Base-by-base conservation (phyloP, 1,140 invertebrate species). In the Drosophila takahashii region DNA sequence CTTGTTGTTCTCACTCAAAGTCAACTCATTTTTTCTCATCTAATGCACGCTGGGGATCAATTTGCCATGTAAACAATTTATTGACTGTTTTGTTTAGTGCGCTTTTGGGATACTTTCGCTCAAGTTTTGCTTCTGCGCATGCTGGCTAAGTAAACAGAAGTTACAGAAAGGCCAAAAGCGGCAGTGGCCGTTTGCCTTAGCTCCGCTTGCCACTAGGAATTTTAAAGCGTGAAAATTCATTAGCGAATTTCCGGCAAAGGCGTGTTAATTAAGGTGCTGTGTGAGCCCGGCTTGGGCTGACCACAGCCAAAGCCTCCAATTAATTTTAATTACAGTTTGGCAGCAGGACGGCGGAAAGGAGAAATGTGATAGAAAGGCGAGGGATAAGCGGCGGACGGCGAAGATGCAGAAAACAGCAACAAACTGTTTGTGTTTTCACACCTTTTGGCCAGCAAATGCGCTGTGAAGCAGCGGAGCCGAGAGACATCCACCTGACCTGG, bases 21-120 rank as follows among this genome's bases (percentile, higher is more conserved):
- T 83, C 77, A 90, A 90, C 79, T 89, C 87, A 90, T 90, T 90
- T 90, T 84, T 90, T 70, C 83, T 90, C 87, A 87, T 89, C 81
- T 90, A 90, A 90, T 90, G 81, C 79, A 77, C 87, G 79, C 87
- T 79, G 53, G 87, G 87, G 87, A 90, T 84, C 87, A 90, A 90
- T 90, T 90, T 89, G 89, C 81, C 71, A 84, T 90, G 79, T 90
- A 85, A 85, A 90, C 86, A 90, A 90, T 90, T 90, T 89, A 89
- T 89, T 89, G 85, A 90, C 79, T 89, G 74, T 85, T 85, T 85
- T 76, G 77, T 85, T 89, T 85, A 90, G 85, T 89, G 80, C 74
- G 85, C 85, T 89, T 86, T 81, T 85, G 85, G 85, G 85, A 89
- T 85, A 84, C 61, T 72, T 79, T 70, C 50, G 69, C 53, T 69